A percentile compares a stretch with the other conserved stretches of the same genome.
Conservation (phyloP, 2,797 vertebrate genomes). For the Meda fulgida region DNA sequence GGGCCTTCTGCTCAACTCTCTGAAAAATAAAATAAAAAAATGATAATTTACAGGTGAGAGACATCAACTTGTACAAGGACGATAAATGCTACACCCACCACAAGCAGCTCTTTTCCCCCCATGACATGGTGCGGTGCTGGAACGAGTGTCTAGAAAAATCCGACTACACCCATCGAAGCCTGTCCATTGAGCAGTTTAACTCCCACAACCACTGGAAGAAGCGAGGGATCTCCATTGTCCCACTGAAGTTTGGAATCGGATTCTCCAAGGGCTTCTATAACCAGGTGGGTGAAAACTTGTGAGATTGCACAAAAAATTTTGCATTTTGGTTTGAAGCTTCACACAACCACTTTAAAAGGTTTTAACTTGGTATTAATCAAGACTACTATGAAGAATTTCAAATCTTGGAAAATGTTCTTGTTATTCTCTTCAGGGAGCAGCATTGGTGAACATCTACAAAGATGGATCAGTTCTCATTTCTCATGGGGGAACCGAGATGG, state of each 20-base stretch:
- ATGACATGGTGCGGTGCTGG: slow-evolving; percentile 80
- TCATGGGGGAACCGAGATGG: slow-evolving; percentile 78
- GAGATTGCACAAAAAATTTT: background rate
- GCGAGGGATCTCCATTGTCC: slow-evolving; percentile 79
- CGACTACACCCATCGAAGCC: slow-evolving; percentile 68
- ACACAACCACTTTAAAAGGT: background rate
- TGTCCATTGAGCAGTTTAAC: slow-evolving; percentile 72
- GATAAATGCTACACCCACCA: slow-evolving; percentile 74
- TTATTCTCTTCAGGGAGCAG: slow-evolving; percentile 67
- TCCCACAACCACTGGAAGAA: slow-evolving; percentile 81
- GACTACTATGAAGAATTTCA: background rate
- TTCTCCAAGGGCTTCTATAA: slow-evolving; percentile 72
- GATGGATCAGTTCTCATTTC: slow-evolving; percentile 77
- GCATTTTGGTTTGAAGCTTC: background rate
- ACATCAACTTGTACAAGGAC: slow-evolving; percentile 85
- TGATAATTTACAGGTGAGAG: slow-evolving; percentile 73
- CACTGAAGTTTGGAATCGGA: slow-evolving; percentile 81
- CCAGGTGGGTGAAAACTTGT: slow-evolving; percentile 72
- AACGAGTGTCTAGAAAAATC: slow-evolving; percentile 78
- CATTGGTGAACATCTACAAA: slow-evolving; percentile 76
- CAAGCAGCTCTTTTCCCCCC: slow-evolving; percentile 79
- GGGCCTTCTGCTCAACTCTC: background rate
- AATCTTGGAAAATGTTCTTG: background rate
- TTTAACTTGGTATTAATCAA: background rate
- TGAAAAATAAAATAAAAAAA: background rate